These are phyloP conservation scores for Hyperoodon ampullatus DNA, from an alignment of 2,113 vertebrate genomes.

Conservation along the genomic window DNA sequence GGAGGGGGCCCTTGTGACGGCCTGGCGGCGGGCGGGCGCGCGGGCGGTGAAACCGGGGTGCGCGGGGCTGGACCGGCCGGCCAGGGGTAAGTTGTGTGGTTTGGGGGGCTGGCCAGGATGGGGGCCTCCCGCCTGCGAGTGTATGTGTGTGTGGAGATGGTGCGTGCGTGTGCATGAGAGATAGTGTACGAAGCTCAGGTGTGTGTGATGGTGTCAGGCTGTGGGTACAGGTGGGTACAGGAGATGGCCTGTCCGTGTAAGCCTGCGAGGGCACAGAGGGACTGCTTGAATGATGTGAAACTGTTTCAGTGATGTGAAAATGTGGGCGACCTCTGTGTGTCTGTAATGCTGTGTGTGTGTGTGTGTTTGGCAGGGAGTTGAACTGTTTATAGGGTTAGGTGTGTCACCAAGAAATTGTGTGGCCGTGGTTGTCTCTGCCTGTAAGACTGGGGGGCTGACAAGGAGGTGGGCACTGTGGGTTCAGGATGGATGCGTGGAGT, in stretches of 20 bases:
- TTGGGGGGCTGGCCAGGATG: background rate
- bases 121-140: background rate
- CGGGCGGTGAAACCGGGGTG: background rate
- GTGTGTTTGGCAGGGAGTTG: background rate
- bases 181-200: background rate
- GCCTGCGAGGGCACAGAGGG: background rate
- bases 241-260: background rate
- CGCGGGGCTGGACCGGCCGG: background rate
- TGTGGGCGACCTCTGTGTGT: background rate
- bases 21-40: background rate
- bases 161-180: background rate
- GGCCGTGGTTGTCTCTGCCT: background rate
- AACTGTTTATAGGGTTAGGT: background rate
- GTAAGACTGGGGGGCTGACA: background rate
- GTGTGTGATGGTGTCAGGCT: background rate
- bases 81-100: background rate
- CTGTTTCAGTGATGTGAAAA: background rate
- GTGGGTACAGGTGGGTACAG: no score
- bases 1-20: constrained; percentile 22
- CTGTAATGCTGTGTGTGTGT: background rate
- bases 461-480: background rate
- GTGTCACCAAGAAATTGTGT: background rate
- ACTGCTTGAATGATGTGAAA: background rate
- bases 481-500: background rate
- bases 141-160: background rate